Evolutionary conservation across 1,140 invertebrate species (phyloP), one percentile per base, ranked within the genome.

Genomic region (Cephus cinctus): DNA sequence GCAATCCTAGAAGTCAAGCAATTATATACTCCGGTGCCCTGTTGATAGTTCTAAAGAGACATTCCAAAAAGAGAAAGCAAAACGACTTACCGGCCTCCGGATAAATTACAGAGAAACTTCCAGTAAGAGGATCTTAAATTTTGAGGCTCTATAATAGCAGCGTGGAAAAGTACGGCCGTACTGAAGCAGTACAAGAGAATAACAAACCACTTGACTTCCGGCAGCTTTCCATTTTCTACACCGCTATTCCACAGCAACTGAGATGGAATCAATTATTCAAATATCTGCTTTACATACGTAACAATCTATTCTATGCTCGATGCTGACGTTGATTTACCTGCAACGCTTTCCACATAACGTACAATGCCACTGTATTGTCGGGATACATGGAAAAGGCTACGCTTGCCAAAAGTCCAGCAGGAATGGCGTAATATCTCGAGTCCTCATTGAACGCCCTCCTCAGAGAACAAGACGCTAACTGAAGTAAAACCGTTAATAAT

Each of bases 61-160:
- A 21, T 43, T 47, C 14, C 35, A 3, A 6, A 23, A 12, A 35
- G 32, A 5, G 19, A 35, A 47, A 27, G 22, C 30, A 25, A 4
- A 20, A 43, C 16, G 45, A 46, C 55, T 73, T 74, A 86, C 87
- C 84, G 83, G 71, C 85, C 83, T 27, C 86, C 86, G 5, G 90
- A 92, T 22, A 92, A 73, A 53, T 79, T 81, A 46, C 85, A 79
- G 21, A 94, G 73, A 70, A 92, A 94, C 64, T 86, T 89, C 81
- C 86, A 91, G 69, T 94, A 94, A n/a, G 88, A 89, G 8, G 86
- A 77, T 59, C 90, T 79, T 30, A 94, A 69, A 63, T 85, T 86
- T 49, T 87, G 83, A 9, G 90, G 89, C 65, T 92, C 89, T 42
- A 92, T 51, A 19, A 92, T 81, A 52, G 87, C 89, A 27, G 83